Evolutionary conservation across 2,888 invertebrate genomes (phyloP).

Genomic region (Sympetrum striolatum): DNA sequence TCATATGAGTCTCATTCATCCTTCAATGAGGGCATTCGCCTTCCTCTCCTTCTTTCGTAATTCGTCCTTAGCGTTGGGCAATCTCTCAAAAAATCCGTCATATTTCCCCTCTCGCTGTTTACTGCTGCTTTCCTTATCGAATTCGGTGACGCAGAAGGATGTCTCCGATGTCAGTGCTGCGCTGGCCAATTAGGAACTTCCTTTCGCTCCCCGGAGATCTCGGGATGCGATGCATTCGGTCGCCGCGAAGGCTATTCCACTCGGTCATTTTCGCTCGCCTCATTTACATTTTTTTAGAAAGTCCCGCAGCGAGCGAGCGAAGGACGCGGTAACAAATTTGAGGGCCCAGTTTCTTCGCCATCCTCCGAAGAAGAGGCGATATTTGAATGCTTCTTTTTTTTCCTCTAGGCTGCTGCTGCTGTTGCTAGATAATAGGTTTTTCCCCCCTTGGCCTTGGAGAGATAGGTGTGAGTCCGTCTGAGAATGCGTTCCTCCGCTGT

Average conservation of each 20-base stretch:
- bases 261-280: background rate
- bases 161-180: background rate
- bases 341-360: background rate
- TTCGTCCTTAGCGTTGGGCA: background rate
- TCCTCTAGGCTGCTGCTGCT: background rate
- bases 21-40: background rate
- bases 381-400: background rate
- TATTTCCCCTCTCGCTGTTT: background rate
- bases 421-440: background rate
- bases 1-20: too few species aligned
- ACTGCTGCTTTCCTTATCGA: background rate
- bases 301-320: background rate
- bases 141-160: background rate
- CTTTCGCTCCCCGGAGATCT: background rate
- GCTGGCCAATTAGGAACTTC: background rate
- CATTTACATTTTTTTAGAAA: background rate
- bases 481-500: too few species aligned
- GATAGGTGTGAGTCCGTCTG: background rate
- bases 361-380: background rate
- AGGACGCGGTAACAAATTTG: background rate
- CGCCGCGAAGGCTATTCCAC: background rate
- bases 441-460: conserved; percentile 1
- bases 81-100: background rate
- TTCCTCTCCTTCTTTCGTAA: background rate
- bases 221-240: background rate